Evolutionary conservation across 2,888 invertebrate genomes (phyloP).

Genomic region (Drosophila mimetica): DNA sequence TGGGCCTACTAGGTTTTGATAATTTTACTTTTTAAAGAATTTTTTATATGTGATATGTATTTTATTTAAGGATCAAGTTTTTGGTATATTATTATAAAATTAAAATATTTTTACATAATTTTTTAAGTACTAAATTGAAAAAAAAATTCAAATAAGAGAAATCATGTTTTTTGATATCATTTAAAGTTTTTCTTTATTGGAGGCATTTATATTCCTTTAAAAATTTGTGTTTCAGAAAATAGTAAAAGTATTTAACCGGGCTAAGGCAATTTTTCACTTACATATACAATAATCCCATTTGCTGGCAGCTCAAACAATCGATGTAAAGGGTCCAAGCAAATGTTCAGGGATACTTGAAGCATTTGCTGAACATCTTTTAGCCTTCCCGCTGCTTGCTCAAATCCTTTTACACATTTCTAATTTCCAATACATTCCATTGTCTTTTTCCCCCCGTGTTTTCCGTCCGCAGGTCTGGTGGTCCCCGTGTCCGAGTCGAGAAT

Average conservation of each 20-base stretch:
- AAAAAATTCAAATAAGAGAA: no score
- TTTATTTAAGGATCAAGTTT: no score
- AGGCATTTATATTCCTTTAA: no score
- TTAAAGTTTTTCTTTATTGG: no score
- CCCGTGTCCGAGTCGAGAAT: constrained; percentile 91
- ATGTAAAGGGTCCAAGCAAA: constrained; percentile 5
- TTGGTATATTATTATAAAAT: no score
- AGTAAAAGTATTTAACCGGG: neutral
- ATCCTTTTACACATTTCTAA: constrained; percentile 26
- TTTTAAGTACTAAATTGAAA: no score
- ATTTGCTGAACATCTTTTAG: constrained; percentile 1
- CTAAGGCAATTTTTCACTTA: no score
- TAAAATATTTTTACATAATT: no score
- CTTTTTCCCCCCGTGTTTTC: neutral
- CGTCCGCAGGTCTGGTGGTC: constrained; percentile 92
- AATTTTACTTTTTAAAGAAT: neutral
- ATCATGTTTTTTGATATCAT: no score
- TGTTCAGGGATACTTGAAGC: constrained; percentile 3
- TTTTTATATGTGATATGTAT: neutral
- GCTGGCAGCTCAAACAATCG: constrained; percentile 6
- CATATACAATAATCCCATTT: constrained; percentile 8
- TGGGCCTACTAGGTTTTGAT: neutral
- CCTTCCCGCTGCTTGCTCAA: constrained; percentile 12
- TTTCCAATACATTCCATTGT: constrained; percentile 19
- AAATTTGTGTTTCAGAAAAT: neutral